Base-by-base conservation (phyloP, 2,888 invertebrate species). In the Proisotoma minuta region DNA sequence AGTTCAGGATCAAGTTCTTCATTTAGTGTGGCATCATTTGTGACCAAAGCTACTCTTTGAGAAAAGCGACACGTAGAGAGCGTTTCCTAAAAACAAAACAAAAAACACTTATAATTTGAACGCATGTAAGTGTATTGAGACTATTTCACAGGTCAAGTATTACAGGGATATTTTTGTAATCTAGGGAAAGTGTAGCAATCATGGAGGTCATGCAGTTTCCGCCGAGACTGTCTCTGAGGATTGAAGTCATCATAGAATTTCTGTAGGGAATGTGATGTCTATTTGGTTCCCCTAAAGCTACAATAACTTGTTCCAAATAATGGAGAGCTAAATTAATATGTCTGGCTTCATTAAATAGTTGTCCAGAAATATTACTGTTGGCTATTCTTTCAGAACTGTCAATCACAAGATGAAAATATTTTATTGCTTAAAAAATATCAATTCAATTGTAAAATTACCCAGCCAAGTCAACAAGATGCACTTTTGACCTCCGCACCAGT, bases 251-350 rank as follows among this genome's bases (percentile, higher is more conserved):
- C 73, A 81, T 76, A 27, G 82, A 82, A 76, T 83, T 83, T 71
- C 82, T 77, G 71, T 78, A 81, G 12, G 80, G 78, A 20, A 81
- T 76, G 65, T 81, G 80, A 5, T 62, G 48, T 43, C 73, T 40
- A 26, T 72, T 64, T 3, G 75, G 67, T 62, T 79, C 77, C 1
- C 78, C 77, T 49, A 80, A 68, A 1, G 80, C 78, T 22, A 78
- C 72, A 29, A 72, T 72, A 8, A 72, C 72, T 76, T 82, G 82
- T 73, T 83, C 82, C 70, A 83, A 73, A 76, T 79, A 82, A 76
- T 82, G 82, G 52, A 82, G 76, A 22, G 82, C 82, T 61, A 82
- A 76, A 73, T 83, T 83, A 68, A 83, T 83, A 72, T 81, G 78
- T 70, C 81, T 80, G 5, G 82, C 82, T 74, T 83, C 82, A 48